Evolutionary conservation across 2,797 vertebrate genomes (phyloP), one percentile per base, ranked within the genome.

Genomic region (Somateria mollissima): DNA sequence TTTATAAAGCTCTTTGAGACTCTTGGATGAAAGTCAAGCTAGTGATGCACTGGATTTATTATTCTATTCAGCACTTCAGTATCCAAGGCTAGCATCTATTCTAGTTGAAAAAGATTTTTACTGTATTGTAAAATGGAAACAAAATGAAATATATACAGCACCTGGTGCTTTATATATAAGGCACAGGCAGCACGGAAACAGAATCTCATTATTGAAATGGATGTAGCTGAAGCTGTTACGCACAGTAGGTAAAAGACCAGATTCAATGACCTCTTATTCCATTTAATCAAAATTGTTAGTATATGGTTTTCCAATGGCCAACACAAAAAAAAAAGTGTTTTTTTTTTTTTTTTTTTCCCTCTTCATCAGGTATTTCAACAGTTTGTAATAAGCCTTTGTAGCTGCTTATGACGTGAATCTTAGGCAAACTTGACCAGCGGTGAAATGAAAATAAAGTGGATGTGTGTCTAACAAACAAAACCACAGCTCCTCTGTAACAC

Each of bases 281-380:
- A 80, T 96, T 95, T 95, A 94, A 95, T 95, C 84, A 94, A 94
- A 96, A 82, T 73, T 90, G 90, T 97, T 96, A 88, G 71, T 94
- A 72, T 80, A 88, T 54, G 53, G 58, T 90, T 94, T 94, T 94
- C 79, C 85, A 93, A 92, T 92, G 81, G 94, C 81, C 90, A 28
- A 27, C 15, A 95, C 93, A 89, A 37, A 96, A 94, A 89, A 37
- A 96, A 94, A 49, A 49, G 12, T 21, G 13, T 3, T 58, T 6
- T 58, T 41, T 73, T 37, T 49, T 58, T 53, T 73, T 37, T 49
- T 32, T 18, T 25, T 37, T 66, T 34, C 47, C 66, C 54, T 22
- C 49, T 77, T 85, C 67, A 65, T 89, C 73, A 74, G 62, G 21
- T 64, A 90, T 93, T 95, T 94, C 71, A 90, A 77, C 78, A 65